Percentiles rank a stretch among this genome's conserved stretches.
Conservation (phyloP, 2,113 vertebrate genomes). For the Nerophis ophidion region DNA sequence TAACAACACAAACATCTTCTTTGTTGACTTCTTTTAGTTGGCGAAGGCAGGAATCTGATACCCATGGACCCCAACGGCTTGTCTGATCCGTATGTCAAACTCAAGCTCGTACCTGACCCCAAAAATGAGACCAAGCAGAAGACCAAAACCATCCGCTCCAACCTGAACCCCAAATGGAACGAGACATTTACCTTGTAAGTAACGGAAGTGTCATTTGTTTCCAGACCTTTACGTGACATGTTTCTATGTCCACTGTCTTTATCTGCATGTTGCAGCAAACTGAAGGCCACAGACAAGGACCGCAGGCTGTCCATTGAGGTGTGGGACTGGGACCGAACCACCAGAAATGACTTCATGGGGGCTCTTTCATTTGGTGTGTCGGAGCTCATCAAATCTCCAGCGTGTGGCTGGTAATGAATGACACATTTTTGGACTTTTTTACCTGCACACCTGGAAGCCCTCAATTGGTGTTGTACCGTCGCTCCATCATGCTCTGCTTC, state of each 20-base stretch:
- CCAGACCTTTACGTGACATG: neutral
- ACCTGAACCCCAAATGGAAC: slow-evolving; percentile 90
- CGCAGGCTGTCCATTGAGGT: slow-evolving; percentile 89
- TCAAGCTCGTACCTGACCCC: slow-evolving; percentile 95
- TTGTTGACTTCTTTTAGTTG: slow-evolving; percentile 66
- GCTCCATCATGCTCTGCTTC: neutral
- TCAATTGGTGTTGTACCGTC: neutral
- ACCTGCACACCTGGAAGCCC: neutral
- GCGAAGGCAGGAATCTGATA: slow-evolving; percentile 90
- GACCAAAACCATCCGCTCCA: slow-evolving; percentile 94
- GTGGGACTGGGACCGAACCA: slow-evolving; percentile 98
- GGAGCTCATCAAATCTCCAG: slow-evolving; percentile 90
- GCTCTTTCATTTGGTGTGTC: slow-evolving; percentile 95
- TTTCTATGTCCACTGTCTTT: neutral
- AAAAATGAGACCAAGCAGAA: slow-evolving; percentile 97
- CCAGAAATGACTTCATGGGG: slow-evolving; percentile 97
- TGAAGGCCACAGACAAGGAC: slow-evolving; percentile 89
- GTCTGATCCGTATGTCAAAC: slow-evolving; percentile 95
- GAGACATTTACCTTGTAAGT: slow-evolving; percentile 93
- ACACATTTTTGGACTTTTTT: neutral
- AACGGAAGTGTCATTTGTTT: neutral
- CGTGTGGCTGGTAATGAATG: slow-evolving; percentile 82
- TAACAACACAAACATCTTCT: neutral
- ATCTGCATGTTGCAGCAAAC: slow-evolving; percentile 73
- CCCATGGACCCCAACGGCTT: slow-evolving; percentile 97